phyloP scores from a whole-genome alignment of 2,113 vertebrate genomes.

The Daubentonia madagascariensis region DNA sequence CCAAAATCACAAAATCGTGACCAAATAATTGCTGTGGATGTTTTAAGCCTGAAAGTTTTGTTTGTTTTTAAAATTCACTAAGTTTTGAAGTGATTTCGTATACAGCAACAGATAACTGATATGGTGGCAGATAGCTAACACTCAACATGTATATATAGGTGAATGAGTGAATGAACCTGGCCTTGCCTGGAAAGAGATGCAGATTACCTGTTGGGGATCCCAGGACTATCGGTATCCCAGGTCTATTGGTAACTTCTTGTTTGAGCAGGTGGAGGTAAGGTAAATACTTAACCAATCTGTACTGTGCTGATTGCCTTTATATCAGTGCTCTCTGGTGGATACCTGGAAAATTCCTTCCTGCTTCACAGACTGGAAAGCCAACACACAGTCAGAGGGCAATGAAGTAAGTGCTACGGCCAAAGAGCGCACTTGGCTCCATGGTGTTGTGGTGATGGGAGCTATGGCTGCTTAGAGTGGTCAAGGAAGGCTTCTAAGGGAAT shows the following conservation, averaged over 20 bases:
- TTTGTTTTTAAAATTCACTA: not conserved
- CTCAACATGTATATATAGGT: not conserved
- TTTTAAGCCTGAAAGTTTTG: not conserved
- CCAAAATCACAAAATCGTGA: not conserved
- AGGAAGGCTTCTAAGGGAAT: not conserved
- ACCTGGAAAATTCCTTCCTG: not conserved
- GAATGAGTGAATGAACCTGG: not conserved
- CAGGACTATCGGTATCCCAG: accelerated
- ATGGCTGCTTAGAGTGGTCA: not conserved
- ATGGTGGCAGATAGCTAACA: not conserved
- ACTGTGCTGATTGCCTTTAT: not conserved
- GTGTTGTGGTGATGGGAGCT: not conserved
- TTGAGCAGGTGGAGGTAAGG: not conserved
- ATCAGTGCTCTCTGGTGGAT: not conserved
- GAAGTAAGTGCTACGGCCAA: not conserved
- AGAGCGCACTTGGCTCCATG: accelerated
- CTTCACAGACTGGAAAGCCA: not conserved
- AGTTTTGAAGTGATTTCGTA: not conserved
- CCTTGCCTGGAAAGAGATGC: not conserved
- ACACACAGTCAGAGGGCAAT: not conserved
- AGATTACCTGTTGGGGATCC: not conserved
- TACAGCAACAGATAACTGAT: not conserved
- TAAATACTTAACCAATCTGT: not conserved
- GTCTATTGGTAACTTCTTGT: not conserved
- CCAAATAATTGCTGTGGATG: not conserved